Evolutionary conservation across 2,113 vertebrate species (phyloP), one percentile per base, ranked within the genome.

Genomic region (Lepisosteus osseus): DNA sequence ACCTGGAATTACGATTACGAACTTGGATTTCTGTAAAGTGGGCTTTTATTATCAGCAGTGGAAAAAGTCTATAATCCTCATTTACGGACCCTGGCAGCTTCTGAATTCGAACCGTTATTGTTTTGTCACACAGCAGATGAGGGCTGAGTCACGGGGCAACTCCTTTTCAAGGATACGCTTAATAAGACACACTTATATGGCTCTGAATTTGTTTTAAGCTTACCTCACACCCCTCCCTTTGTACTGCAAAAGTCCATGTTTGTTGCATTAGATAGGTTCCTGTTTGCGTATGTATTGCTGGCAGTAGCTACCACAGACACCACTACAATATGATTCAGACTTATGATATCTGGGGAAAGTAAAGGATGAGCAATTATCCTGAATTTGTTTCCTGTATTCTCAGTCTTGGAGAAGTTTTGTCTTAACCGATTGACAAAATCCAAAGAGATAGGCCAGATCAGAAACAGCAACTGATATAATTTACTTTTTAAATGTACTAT

Each of bases 21-120:
- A 51, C 47, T 51, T 1, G 2, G 5, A 51, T 55, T 56, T 72
- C 70, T 55, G 70, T 65, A 65, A 72, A 65, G 45, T 55, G 61
- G 61, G 47, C 70, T 54, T 65, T 72, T 72, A 65, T 56, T 72
- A 51, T 72, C 61, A 55, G 41, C 62, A 55, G 13, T 45, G 51
- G 61, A 17, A 72, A 72, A 54, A 72, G 45, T 14, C 54, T 65
- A 51, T 56, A 72, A 72, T 47, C 61, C 61, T 64, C 13, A 43
- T 65, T 29, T 64, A 65, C 12, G 14, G 14, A n/a, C 13, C 40
- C 70, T 72, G 70, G 70, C 62, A 42, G 61, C 29, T 54, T 40
- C 42, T 65, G 47, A 54, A 55, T 51, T 65, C 9, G 40, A 14
- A 65, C 61, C 45, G 29, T 54, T 57, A 71, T 71, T 47, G 61